These are phyloP conservation scores for Trachurus trachurus DNA, from an alignment of 2,797 vertebrate genomes.

Conservation along the genomic window DNA sequence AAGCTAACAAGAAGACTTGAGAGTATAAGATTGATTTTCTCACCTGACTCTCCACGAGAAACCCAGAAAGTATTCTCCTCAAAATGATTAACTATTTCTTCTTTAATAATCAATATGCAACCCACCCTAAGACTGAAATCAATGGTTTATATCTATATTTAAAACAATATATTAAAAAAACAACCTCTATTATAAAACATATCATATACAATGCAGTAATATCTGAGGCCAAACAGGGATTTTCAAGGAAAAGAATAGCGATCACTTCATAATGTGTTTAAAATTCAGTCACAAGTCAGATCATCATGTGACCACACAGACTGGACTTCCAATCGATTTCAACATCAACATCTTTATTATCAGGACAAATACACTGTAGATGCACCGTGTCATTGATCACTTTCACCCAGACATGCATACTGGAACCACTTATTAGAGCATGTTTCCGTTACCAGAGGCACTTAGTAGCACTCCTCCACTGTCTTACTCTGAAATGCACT, in stretches of 20 bases:
- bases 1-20: neutral
- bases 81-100: neutral
- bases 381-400: constrained; percentile 31
- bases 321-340: constrained; percentile 14
- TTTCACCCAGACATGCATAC: constrained; percentile 13
- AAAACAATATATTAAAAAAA: neutral
- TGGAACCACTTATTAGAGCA: constrained; percentile 37
- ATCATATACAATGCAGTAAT: neutral
- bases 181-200: neutral
- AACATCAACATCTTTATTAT: neutral
- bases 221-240: constrained; percentile 12
- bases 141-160: neutral
- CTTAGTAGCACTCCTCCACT: neutral
- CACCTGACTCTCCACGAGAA: neutral
- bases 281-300: constrained; percentile 8
- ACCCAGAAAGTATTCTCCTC: neutral
- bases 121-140: neutral
- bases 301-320: constrained; percentile 39
- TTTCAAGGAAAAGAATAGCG: neutral
- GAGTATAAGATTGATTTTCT: neutral
- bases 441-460: constrained; percentile 31
- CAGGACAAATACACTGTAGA: constrained; percentile 5
- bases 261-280: neutral
- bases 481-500: constrained; percentile 31
- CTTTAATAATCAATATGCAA: neutral